phyloP scores from a whole-genome alignment of 2,888 invertebrate species.

The Tridacna gigas region DNA sequence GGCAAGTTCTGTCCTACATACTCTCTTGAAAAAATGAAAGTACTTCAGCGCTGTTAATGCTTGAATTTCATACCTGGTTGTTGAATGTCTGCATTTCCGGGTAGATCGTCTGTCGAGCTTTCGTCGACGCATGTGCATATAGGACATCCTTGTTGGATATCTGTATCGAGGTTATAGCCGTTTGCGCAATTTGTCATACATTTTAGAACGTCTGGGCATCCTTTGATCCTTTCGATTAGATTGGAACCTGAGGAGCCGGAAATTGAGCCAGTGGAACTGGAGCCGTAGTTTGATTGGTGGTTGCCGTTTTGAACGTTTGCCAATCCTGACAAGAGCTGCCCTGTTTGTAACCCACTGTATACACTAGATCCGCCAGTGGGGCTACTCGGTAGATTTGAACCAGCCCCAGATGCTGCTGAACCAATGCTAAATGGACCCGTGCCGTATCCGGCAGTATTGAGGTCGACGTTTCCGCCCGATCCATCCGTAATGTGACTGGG shows the following conservation, averaged over 20 bases:
- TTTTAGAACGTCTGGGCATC: constrained; percentile 63
- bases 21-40: no score
- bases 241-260: constrained; percentile 15
- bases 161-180: constrained; percentile 57
- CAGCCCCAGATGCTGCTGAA: constrained; percentile 6
- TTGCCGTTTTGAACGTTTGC: not conserved
- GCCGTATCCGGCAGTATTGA: constrained; percentile 37
- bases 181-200: constrained; percentile 65
- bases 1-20: no score
- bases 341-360: not conserved
- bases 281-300: not conserved
- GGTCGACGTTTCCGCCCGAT: constrained; percentile 50
- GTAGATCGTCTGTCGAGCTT: not conserved
- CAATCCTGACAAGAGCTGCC: constrained; percentile 12
- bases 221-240: constrained; percentile 49
- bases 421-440: constrained; percentile 30
- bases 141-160: constrained; percentile 58
- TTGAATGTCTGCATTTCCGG: constrained; percentile 41
- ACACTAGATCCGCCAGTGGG: constrained; percentile 23
- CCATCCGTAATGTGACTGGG: constrained; percentile 43
- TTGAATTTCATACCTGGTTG: constrained; percentile 26
- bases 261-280: not conserved
- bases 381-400: not conserved
- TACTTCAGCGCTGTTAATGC: no score
- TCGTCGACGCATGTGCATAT: constrained; percentile 58